phyloP scores from a whole-genome alignment of 1,140 invertebrate species.

The Drosophila seguyi region DNA sequence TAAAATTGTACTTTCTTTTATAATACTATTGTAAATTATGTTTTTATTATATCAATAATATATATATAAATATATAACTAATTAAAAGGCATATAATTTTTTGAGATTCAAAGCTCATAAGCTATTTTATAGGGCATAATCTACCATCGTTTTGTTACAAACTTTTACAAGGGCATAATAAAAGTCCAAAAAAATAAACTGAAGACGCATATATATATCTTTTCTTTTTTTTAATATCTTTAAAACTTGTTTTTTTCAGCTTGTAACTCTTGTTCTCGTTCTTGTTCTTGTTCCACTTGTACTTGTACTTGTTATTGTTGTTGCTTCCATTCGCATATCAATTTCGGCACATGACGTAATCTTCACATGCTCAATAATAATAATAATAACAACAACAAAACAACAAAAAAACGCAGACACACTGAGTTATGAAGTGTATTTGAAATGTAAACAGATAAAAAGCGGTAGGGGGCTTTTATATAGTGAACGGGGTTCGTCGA shows the following conservation, averaged over 20 bases:
- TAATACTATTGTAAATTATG: background rate
- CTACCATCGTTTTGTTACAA: background rate
- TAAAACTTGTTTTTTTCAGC: constrained; percentile 49
- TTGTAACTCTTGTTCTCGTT: constrained; percentile 56
- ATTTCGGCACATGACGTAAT: constrained; percentile 82
- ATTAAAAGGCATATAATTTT: too few species aligned
- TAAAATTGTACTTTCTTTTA: background rate
- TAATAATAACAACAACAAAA: constrained; percentile 30
- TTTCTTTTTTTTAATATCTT: constrained; percentile 11
- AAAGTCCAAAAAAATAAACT: constrained; percentile 1
- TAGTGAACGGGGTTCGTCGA: constrained; percentile 14
- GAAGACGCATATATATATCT: constrained; percentile 10
- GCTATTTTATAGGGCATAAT: background rate
- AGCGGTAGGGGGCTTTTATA: constrained; percentile 19
- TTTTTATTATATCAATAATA: too few species aligned
- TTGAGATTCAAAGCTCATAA: background rate
- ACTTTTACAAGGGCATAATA: background rate
- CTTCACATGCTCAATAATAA: constrained; percentile 74
- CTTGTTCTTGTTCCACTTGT: constrained; percentile 55
- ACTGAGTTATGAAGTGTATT: constrained; percentile 74
- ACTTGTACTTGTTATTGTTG: constrained; percentile 39
- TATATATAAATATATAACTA: too few species aligned
- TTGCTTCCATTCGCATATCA: constrained; percentile 70
- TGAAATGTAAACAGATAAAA: constrained; percentile 80
- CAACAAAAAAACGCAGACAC: constrained; percentile 34